Evolutionary conservation across 2,888 invertebrate genomes (phyloP), one percentile per base, ranked within the genome.

Genomic region (Gastrophysa polygoni): DNA sequence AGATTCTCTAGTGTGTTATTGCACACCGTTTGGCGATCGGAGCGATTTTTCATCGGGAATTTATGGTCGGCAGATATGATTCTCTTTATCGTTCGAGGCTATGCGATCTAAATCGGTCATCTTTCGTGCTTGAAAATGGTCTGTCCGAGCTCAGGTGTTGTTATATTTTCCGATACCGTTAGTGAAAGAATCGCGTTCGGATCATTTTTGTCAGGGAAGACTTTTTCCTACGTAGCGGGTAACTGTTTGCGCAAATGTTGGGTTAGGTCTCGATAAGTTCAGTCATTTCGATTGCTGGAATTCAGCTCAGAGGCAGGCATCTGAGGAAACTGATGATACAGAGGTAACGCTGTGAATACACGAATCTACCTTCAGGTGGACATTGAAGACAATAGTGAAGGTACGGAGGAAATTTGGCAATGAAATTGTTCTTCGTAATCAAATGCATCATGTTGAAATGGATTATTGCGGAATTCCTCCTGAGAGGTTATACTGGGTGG

Each of bases 1-100:
- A 17, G 61, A 61, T 57, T 57, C 52, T 52, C 47, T 48, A 34
- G 16, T 52, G 28, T 29, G 52, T 48, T 57, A 57, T 48, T 48
- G 57, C 57, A 28, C 21, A 38, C 38, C 38, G 11, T n/a, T 38
- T 29, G 43, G 14, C 3, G 1, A 4, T 29, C 24, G 24, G 43
- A 43, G 20, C 20, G 43, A 54, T 54, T 54, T 54, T 54, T 24
- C 43, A 44, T 38, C 54, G 24, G 16, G 38, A 16, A 52, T 54
- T 34, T 54, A 54, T 54, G 24, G 16, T 54, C 52, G 38, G 38
- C 10, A 16, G 51, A 20, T 50, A 51, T 11, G 6, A 14, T 32
- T 51, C 17, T 20, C 43, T 44, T 54, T 54, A 43, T 54, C 24
- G 43, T 54, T 54, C 20, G 34, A 20, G 38, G 52, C 54, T 24